A percentile compares a stretch with the other conserved stretches of the same genome.
phyloP scores from a whole-genome alignment of 2,888 invertebrate genomes.

The Eristalis arbustorum region DNA sequence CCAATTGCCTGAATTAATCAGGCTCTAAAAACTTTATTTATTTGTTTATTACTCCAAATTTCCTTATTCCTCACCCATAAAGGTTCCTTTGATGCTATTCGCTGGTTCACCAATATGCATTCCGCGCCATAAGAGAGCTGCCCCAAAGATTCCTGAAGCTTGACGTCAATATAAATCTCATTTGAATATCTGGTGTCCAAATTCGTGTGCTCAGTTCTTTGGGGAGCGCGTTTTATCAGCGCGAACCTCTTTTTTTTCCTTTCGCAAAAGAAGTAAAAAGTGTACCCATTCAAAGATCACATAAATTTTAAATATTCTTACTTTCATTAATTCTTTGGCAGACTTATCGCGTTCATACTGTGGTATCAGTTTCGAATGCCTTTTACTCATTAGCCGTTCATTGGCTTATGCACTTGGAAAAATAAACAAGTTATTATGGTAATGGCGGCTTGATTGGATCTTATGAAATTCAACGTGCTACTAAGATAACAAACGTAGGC shows the following conservation, averaged over 20 bases:
- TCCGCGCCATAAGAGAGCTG: too few species aligned
- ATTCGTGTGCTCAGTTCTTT: not conserved
- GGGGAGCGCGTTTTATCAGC: not conserved
- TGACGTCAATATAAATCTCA: not conserved
- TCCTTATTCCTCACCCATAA: too few species aligned
- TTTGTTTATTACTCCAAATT: too few species aligned
- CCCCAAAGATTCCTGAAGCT: not conserved
- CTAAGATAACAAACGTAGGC: not conserved
- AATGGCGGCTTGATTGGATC: not conserved
- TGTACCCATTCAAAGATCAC: not conserved
- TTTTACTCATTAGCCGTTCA: slow-evolving; percentile 14
- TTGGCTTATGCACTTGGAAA: slow-evolving; percentile 19
- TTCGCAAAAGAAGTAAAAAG: not conserved
- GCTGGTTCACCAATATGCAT: too few species aligned
- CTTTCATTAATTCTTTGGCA: not conserved
- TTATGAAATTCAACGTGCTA: not conserved
- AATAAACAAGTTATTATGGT: slow-evolving; percentile 9
- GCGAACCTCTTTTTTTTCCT: not conserved
- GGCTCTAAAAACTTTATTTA: too few species aligned
- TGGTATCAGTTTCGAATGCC: slow-evolving; percentile 1
- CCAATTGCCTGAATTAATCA: too few species aligned
- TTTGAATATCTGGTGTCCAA: not conserved
- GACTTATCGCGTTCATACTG: not conserved
- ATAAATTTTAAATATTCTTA: not conserved
- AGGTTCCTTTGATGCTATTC: too few species aligned